Percentiles rank a stretch among this genome's conserved stretches.
Evolutionary conservation across 2,113 vertebrate genomes (phyloP).

Genomic region (Paradoxurus hermaphroditus): DNA sequence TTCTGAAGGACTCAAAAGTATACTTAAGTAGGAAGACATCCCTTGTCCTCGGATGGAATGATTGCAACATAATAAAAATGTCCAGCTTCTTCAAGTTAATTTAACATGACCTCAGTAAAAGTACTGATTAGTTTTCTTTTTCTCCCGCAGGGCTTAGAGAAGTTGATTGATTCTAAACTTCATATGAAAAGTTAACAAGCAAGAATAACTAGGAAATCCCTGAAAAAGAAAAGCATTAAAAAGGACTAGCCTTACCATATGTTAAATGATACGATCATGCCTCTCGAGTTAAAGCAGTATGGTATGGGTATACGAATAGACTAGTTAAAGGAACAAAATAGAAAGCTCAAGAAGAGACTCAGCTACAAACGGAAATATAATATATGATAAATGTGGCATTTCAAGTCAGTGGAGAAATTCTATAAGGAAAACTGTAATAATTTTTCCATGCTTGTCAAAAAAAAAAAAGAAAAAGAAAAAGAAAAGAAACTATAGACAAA

Average conservation of each 20-base stretch:
- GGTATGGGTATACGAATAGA: not conserved
- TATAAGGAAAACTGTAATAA: not conserved
- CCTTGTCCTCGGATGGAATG: not conserved
- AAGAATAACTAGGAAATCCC: not conserved
- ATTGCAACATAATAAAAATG: not conserved
- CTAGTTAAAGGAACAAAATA: not conserved
- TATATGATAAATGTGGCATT: not conserved
- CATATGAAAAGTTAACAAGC: not conserved
- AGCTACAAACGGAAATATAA: not conserved
- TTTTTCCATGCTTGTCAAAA: not conserved
- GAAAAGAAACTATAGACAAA: not conserved
- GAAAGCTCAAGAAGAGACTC: not conserved
- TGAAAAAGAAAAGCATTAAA: not conserved
- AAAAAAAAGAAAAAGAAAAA: not conserved
- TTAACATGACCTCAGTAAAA: not conserved
- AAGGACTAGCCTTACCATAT: not conserved
- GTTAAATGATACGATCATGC: not conserved
- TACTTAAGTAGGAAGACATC: not conserved
- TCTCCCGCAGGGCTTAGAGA: not conserved
- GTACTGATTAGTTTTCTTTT: not conserved
- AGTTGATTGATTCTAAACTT: not conserved
- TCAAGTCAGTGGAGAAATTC: not conserved
- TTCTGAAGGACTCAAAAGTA: not conserved
- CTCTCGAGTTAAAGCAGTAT: not conserved
- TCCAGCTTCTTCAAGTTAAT: not conserved